A percentile compares a stretch with the other conserved stretches of the same genome.
Evolutionary conservation across 1,140 invertebrate species (phyloP).

Genomic region (Ostrea denselamellosa): DNA sequence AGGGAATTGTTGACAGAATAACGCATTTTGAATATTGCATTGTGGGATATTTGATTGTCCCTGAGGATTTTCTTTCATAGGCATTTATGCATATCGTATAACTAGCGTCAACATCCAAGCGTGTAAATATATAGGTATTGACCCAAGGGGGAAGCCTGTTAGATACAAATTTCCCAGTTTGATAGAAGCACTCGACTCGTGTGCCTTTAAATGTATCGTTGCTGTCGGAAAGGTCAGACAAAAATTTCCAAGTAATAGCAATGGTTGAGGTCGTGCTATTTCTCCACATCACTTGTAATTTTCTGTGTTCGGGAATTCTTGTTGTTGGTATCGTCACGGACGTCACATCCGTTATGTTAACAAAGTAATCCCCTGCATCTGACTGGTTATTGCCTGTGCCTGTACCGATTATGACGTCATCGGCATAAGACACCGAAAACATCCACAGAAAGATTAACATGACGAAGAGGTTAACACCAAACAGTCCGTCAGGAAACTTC

Average conservation of each 20-base stretch:
- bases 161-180: conserved; percentile 26
- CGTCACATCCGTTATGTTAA: not conserved
- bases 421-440: not conserved
- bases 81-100: conserved; percentile 24
- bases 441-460: not conserved
- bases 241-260: not conserved
- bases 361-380: not conserved
- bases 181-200: not conserved
- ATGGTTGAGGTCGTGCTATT: not conserved
- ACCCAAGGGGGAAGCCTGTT: not conserved
- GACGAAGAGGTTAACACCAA: not conserved
- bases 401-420: not conserved
- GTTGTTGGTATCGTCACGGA: conserved; percentile 1
- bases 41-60: conserved; percentile 3
- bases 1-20: conserved; percentile 11
- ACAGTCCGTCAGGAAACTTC: not conserved
- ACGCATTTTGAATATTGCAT: conserved; percentile 36
- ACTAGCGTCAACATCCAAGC: not conserved
- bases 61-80: conserved; percentile 25
- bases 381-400: not conserved
- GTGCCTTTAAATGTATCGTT: conserved; percentile 10
- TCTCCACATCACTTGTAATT: not conserved
- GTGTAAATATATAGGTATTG: not conserved
- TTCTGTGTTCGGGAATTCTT: conserved; percentile 16
- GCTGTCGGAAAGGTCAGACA: not conserved